Evolutionary conservation across 2,797 vertebrate genomes (phyloP).

Genomic region (Sylvia borin): DNA sequence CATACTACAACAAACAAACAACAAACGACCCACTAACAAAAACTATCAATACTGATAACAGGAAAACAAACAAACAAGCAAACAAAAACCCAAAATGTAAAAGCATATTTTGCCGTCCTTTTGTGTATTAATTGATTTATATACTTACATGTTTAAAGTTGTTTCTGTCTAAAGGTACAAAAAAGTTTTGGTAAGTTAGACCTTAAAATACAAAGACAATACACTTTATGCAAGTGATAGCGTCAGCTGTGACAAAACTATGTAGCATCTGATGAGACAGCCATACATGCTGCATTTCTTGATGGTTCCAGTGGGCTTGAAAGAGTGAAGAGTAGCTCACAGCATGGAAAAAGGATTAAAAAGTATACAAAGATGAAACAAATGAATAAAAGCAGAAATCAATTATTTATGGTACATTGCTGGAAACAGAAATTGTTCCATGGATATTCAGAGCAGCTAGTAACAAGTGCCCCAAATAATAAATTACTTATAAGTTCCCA

Average conservation of each 20-base stretch:
- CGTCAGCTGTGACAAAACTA: neutral
- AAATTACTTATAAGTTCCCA: neutral
- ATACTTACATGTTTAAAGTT: neutral
- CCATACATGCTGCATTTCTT: neutral
- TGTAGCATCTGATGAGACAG: neutral
- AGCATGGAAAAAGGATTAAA: neutral
- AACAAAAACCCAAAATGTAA: neutral
- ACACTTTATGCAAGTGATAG: neutral
- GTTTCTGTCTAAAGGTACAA: neutral
- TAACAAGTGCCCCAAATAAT: neutral
- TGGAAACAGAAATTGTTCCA: neutral
- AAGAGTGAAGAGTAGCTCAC: neutral
- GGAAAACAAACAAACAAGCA: neutral
- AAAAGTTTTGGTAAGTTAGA: neutral
- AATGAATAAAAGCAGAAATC: neutral
- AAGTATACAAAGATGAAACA: neutral
- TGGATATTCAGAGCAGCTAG: neutral
- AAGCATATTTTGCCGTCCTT: neutral
- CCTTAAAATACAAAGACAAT: neutral
- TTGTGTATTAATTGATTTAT: neutral
- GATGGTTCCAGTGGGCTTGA: neutral
- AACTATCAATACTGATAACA: neutral
- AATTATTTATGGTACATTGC: neutral
- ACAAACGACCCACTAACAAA: accelerated
- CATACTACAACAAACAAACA: neutral